Evolutionary conservation across 2,888 invertebrate genomes (phyloP), one percentile per base, ranked within the genome.

Genomic region (Hoplodrina blanda): DNA sequence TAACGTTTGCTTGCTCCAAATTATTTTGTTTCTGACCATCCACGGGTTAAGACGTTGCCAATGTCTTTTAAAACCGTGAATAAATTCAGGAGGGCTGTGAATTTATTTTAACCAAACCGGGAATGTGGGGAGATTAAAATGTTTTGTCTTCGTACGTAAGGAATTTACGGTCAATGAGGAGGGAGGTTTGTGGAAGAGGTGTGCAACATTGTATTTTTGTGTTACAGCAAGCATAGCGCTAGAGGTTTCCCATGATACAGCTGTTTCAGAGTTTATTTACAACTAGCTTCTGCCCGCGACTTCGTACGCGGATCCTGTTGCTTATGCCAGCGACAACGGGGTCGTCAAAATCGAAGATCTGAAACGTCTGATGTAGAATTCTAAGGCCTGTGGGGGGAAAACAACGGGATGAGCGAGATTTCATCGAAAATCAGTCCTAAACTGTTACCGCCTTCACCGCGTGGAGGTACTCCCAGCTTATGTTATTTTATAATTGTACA

Each of bases 11-110:
- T 73, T 64, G 49, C 66, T 65, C 59, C 49, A 61, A 73, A 82
- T 71, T 82, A 82, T 83, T 82, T 78, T 73, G 76, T 72, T 76
- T 68, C 72, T 78, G 69, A 72, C 78, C 78, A 72, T 61, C 64
- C 53, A 8, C 15, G 70, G 69, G 82, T 69, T 71, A 67, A 73
- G 67, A 83, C 37, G 60, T 72, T 67, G 56, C 62, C 76, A 52
- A 80, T 68, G 83, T 77, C 70, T 78, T 78, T 78, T 75, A 80
- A 73, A 80, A 72, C 60, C 60, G 68, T 62, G 69, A 80, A 70
- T 80, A 69, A 81, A 73, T 78, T 78, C 67, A 53, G 19, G 52
- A 57, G 49, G 63, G 49, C 72, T 67, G 78, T 44, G 78, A 72
- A 78, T 78, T 81, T 81, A 72, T 81, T 72, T 71, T 7, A 37